These are phyloP conservation scores for Coreius guichenoti DNA, from an alignment of 2,797 vertebrate species.

Conservation along the genomic window DNA sequence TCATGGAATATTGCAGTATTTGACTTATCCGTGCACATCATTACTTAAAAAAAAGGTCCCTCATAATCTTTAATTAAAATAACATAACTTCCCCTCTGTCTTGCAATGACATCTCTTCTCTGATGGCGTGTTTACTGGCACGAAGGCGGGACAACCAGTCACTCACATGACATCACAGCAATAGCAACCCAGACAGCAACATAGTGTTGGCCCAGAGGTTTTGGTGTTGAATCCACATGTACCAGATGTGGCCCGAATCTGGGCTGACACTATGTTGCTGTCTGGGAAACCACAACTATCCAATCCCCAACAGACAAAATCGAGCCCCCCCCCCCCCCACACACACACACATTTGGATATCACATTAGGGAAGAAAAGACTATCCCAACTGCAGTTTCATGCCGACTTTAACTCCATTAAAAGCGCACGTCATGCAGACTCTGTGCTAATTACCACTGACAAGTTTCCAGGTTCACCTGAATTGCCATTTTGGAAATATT, in stretches of 20 bases:
- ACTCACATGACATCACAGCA: neutral
- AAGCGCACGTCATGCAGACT: neutral
- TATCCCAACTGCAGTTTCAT: neutral
- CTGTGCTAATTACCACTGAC: neutral
- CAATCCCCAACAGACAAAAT: neutral
- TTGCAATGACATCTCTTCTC: neutral
- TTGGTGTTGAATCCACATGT: too few relatives aligned
- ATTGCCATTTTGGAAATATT: neutral
- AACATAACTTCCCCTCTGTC: neutral
- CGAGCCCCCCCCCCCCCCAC: neutral
- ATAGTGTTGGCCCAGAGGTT: too few relatives aligned
- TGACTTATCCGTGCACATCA: neutral
- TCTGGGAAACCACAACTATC: neutral
- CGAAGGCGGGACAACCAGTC: neutral
- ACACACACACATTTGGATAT: neutral
- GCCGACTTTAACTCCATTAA: neutral
- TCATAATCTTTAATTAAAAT: neutral
- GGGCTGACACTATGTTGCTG: too few relatives aligned
- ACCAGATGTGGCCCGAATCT: too few relatives aligned
- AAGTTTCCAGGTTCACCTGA: neutral
- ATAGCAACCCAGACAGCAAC: neutral
- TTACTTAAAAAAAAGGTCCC: neutral
- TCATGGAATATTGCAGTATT: neutral
- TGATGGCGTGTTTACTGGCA: neutral
- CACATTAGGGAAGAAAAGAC: neutral